Evolutionary conservation across 2,113 vertebrate species (phyloP).

Genomic region (Podarcis cretensis): DNA sequence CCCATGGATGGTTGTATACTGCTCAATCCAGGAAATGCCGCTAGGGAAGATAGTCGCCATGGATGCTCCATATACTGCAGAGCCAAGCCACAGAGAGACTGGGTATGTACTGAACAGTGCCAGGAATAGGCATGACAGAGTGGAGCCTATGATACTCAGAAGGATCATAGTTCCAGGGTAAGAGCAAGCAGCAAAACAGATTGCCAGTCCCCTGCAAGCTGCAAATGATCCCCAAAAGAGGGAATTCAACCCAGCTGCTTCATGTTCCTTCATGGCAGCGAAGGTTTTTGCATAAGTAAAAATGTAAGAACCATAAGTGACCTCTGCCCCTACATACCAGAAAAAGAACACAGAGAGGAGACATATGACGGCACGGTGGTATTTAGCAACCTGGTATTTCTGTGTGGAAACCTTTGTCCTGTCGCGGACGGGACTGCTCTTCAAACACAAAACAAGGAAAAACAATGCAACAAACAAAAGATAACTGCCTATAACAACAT

Average conservation of each 20-base stretch:
- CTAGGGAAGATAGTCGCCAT: conserved; percentile 94
- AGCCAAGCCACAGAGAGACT: conserved; percentile 83
- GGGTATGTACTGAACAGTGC: conserved; percentile 76
- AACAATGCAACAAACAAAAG: conserved; percentile 79
- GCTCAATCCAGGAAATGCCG: conserved; percentile 93
- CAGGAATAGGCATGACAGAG: conserved; percentile 78
- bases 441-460: conserved; percentile 81
- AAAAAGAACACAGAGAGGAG: conserved; percentile 92
- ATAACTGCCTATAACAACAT: conserved; percentile 84
- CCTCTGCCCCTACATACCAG: conserved; percentile 91
- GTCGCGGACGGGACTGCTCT: conserved; percentile 54
- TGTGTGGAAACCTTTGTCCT: conserved; percentile 54
- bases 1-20: conserved; percentile 87
- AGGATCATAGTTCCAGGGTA: conserved; percentile 89
- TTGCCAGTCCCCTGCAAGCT: conserved; percentile 80
- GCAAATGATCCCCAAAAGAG: conserved; percentile 92
- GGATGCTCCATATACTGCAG: conserved; percentile 84
- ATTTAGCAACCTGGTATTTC: conserved; percentile 72
- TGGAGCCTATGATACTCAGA: conserved; percentile 81
- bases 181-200: conserved; percentile 84
- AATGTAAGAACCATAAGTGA: conserved; percentile 90
- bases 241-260: conserved; percentile 88
- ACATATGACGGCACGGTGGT: conserved; percentile 80
- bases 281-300: conserved; percentile 85
- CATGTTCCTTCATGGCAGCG: conserved; percentile 69